Conservation (phyloP, 2,888 invertebrate species). For the Mylabris sibirica region DNA sequence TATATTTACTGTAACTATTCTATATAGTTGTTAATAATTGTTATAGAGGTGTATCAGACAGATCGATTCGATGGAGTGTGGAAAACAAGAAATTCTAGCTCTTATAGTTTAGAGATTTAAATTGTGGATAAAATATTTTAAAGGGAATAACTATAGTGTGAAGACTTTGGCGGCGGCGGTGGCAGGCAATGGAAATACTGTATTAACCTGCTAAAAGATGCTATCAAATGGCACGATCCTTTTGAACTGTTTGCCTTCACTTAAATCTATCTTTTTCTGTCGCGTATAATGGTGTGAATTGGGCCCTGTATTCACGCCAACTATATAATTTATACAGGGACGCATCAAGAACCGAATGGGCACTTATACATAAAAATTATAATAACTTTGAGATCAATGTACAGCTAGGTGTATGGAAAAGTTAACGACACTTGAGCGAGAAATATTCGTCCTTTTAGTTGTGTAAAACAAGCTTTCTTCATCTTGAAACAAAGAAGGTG, state of each 20-base stretch:
- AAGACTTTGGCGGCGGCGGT: neutral
- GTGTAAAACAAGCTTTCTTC: no score
- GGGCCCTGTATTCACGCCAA: constrained; percentile 7
- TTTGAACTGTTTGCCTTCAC: neutral
- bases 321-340: neutral
- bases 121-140: neutral
- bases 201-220: constrained; percentile 9
- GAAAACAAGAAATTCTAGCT: neutral
- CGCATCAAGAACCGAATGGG: no score
- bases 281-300: neutral
- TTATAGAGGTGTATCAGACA: neutral
- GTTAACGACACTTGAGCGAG: no score
- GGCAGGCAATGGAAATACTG: neutral
- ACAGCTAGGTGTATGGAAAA: no score
- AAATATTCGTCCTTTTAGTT: no score
- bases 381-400: no score
- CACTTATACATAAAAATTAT: no score
- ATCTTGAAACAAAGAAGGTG: no score
- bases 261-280: neutral
- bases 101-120: neutral
- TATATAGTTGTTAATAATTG: neutral
- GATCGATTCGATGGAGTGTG: constrained; percentile 1
- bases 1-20: no score
- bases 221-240: constrained; percentile 10
- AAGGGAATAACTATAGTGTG: neutral